phyloP scores from a whole-genome alignment of 37 sponge, comb jelly and placozoan species.

The Beroe ovata region DNA sequence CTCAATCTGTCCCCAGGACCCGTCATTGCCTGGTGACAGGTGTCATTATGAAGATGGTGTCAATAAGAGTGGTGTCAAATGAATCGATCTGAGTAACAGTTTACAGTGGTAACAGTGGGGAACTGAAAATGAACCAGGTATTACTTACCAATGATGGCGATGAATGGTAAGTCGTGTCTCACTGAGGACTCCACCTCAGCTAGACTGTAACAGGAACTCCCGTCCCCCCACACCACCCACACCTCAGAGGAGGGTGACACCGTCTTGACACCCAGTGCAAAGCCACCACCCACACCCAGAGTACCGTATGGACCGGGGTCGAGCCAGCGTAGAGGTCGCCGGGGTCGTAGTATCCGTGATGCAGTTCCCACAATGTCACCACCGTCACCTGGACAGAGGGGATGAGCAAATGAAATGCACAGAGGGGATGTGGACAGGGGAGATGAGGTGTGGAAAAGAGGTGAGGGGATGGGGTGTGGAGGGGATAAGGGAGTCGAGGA shows the following conservation, averaged over 20 bases:
- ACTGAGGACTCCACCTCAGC: constrained; percentile 91
- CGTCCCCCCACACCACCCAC: constrained; percentile 98
- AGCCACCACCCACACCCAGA: constrained; percentile 97
- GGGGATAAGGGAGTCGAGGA: too few species aligned
- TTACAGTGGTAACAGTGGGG: too few species aligned
- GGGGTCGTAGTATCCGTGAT: constrained; percentile 88
- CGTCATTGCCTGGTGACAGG: constrained; percentile 86
- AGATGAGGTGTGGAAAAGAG: too few species aligned
- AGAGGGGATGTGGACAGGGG: too few species aligned
- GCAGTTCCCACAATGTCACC: constrained; percentile 99
- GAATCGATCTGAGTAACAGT: too few species aligned
- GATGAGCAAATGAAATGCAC: too few species aligned
- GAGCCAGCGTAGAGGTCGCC: constrained; percentile 87
- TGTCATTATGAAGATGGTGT: too few species aligned
- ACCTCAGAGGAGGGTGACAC: constrained; percentile 87
- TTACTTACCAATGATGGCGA: constrained; percentile 61
- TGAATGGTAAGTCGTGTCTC: constrained; percentile 70
- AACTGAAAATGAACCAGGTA: too few species aligned
- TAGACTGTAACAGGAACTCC: constrained; percentile 85
- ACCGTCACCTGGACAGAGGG: constrained; percentile 81
- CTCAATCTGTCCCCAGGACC: constrained; percentile 94
- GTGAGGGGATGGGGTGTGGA: too few species aligned
- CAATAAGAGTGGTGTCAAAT: too few species aligned
- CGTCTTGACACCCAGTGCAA: constrained; percentile 95
- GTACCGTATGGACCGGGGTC: constrained; percentile 98